Evolutionary conservation across 2,888 invertebrate genomes (phyloP).

Genomic region (Drosophila eohydei): DNA sequence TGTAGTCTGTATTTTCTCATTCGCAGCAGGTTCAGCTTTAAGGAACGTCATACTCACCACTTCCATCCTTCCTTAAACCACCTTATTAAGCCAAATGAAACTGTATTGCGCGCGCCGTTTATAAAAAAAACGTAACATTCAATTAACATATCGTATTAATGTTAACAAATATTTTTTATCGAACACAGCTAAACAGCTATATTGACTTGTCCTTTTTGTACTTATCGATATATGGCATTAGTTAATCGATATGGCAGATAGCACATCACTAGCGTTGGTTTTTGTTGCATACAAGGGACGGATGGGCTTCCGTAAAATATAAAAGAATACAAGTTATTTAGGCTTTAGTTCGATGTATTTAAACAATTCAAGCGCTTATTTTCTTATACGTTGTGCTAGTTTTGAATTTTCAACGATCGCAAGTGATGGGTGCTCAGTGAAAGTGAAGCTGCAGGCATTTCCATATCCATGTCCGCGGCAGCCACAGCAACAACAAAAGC

Average conservation of each 20-base stretch:
- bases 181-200: constrained; percentile 12
- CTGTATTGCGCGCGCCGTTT: background rate
- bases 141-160: background rate
- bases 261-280: constrained; percentile 60
- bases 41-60: background rate
- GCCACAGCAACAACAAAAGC: constrained; percentile 71
- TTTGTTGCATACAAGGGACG: constrained; percentile 55
- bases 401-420: constrained; percentile 20
- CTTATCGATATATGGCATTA: constrained; percentile 19
- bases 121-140: background rate
- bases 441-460: constrained; percentile 45
- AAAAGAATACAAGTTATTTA: constrained; percentile 24
- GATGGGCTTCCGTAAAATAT: constrained; percentile 43
- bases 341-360: constrained; percentile 48
- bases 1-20: too few species aligned
- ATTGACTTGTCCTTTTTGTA: constrained; percentile 7
- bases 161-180: background rate
- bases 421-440: constrained; percentile 29
- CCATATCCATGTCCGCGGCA: constrained; percentile 61
- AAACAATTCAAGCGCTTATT: constrained; percentile 41
- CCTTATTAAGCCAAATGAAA: background rate
- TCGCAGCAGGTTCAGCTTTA: background rate
- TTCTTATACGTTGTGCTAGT: constrained; percentile 39
- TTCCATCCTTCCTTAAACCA: too few species aligned
- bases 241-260: constrained; percentile 13